Evolutionary conservation across 2,797 vertebrate species (phyloP).

Genomic region (Galago senegalensis): DNA sequence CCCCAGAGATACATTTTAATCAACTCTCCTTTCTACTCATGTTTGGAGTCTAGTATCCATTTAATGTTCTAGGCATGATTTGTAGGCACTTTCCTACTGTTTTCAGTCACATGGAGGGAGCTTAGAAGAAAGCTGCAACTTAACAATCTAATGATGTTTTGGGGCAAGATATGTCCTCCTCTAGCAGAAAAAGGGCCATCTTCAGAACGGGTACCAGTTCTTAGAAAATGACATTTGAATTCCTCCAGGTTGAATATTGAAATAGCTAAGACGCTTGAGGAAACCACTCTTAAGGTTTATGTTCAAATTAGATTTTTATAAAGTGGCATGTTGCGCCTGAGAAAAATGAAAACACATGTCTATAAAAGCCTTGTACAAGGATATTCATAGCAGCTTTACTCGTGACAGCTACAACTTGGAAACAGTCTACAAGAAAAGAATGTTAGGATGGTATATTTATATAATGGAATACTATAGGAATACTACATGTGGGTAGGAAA

Average conservation of each 20-base stretch:
- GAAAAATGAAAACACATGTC: background rate
- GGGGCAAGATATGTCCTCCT: background rate
- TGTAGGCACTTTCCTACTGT: background rate
- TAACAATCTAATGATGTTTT: background rate
- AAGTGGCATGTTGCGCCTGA: background rate
- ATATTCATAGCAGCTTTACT: background rate
- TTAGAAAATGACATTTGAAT: constrained; percentile 19
- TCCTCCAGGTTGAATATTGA: background rate
- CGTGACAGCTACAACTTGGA: background rate
- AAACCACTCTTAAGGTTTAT: background rate
- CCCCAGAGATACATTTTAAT: background rate
- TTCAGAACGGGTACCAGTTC: background rate
- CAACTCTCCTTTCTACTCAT: background rate
- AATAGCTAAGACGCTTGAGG: background rate
- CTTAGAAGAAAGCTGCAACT: background rate
- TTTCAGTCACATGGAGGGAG: background rate
- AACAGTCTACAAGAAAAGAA: background rate
- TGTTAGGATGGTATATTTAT: background rate
- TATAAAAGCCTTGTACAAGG: background rate
- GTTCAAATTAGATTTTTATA: constrained; percentile 6
- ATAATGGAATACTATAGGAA: background rate
- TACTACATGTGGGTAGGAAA: background rate
- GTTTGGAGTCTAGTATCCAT: background rate
- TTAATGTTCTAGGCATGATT: background rate
- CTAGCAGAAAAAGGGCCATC: background rate